Evolutionary conservation across 2,888 invertebrate genomes (phyloP).

Genomic region (Agrochola lota): DNA sequence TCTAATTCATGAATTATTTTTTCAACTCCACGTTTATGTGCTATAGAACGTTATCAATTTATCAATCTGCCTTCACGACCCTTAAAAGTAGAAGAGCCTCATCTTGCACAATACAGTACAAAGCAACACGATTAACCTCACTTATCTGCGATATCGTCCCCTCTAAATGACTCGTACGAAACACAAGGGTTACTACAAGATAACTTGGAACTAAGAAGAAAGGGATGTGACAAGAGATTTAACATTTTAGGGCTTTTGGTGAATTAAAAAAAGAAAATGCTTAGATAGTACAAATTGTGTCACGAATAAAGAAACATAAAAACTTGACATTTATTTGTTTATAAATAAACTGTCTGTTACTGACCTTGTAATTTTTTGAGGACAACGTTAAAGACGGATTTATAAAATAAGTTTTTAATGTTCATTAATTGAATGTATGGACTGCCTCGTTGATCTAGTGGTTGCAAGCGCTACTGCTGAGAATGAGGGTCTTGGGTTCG

Average conservation of each 20-base stretch:
- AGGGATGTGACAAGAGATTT: conserved; percentile 6
- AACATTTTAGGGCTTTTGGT: not conserved
- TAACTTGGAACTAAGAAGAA: conserved; percentile 39
- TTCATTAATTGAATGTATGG: not conserved
- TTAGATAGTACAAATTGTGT: not conserved
- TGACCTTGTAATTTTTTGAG: not conserved
- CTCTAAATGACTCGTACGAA: conserved; percentile 65
- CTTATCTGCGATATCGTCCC: conserved; percentile 63
- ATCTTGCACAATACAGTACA: conserved; percentile 50
- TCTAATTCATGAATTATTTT: conserved; percentile 3
- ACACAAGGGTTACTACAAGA: conserved; percentile 54
- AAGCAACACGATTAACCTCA: conserved; percentile 65
- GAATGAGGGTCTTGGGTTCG: too few species aligned
- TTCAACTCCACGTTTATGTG: not conserved
- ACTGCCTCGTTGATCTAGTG: not conserved
- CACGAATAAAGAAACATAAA: not conserved
- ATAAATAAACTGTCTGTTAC: not conserved
- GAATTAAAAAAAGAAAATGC: not conserved
- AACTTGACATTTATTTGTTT: not conserved
- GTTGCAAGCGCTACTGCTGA: too few species aligned
- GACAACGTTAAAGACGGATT: not conserved
- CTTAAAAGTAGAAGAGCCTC: conserved; percentile 37
- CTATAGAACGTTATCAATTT: conserved; percentile 27
- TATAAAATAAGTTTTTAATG: not conserved
- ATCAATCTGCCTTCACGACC: conserved; percentile 29